Evolutionary conservation across 2,888 invertebrate species (phyloP), one percentile per base, ranked within the genome.

Genomic region (Eledona agricola): DNA sequence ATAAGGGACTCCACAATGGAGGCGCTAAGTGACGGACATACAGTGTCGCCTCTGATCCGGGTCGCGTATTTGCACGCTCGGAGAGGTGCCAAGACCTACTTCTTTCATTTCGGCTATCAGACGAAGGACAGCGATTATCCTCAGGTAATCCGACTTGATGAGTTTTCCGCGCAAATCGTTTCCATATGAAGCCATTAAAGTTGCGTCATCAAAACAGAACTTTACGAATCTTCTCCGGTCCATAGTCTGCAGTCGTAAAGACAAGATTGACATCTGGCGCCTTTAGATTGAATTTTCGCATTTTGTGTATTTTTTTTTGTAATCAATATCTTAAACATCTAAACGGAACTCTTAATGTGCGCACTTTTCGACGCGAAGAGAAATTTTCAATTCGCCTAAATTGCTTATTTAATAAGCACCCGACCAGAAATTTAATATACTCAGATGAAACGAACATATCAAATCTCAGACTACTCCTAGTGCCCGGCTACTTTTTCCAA

Each of bases 1-100:
- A 89, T 93, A 65, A 82, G 93, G 55, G 92, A 91, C 70, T 88
- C 89, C 28, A 88, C 93, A 12, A 83, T 93, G 75, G 91, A 91
- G 72, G 86, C 93, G 7, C 79, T 94, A n/a, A 88, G 89, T 69
- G 93, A 94, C 75, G 92, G 89, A 0, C 89, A 93, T 46, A 87
- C 84, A 7, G 88, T 88, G 1, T 88, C 93, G 2, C 92, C 92
- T 0, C 80, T 88, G 57, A 80, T 89, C 63, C 75, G 86, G 29
- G 82, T 88, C 1, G 88, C 86, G 0, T 87, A 85, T 73, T 79
- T 88, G 49, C 89, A 89, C 67, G 87, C 89, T 0, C 66, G 84
- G 6, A 75, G 85, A 26, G 89, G 89, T 0, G 88, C 88, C 1
- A 80, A 79, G 59, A 89, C 89, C 0, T 88, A 83, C 81, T 85